A percentile compares a stretch with the other conserved stretches of the same genome.
phyloP scores from a whole-genome alignment of 92 coral and sea anemone genomes.

The Siderastrea radians region DNA sequence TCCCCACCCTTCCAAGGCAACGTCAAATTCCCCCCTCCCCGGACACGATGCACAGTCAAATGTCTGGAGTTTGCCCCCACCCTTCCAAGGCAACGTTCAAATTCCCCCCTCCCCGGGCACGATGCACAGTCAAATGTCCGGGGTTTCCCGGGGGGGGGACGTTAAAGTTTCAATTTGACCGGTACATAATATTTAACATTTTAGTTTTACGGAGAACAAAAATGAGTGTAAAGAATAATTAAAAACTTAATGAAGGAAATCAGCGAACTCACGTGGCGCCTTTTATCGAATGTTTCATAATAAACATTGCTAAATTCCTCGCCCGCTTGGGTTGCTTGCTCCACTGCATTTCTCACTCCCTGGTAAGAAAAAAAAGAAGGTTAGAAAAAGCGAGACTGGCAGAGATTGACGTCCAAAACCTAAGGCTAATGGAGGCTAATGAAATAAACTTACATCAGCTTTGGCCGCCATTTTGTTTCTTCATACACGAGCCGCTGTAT shows the following conservation, averaged over 20 bases:
- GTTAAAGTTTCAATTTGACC: no score
- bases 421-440: not conserved
- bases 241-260: not conserved
- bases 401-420: not conserved
- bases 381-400: not conserved
- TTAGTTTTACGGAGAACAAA: no score
- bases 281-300: slow-evolving; percentile 96
- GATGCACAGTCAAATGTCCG: no score
- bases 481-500: slow-evolving; percentile 2
- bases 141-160: no score
- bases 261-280: slow-evolving; percentile 88
- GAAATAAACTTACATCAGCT: slow-evolving; percentile 18
- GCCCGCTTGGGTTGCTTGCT: slow-evolving; percentile 92
- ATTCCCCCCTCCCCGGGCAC: no score
- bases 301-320: slow-evolving; percentile 92
- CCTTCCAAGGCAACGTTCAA: no score
- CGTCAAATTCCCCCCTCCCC: no score
- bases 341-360: slow-evolving; percentile 83
- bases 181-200: no score
- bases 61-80: no score
- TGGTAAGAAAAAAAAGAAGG: slow-evolving; percentile 17
- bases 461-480: slow-evolving; percentile 54
- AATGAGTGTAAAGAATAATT: not conserved
- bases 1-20: no score
- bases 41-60: no score